These are phyloP conservation scores for Mesaphorura yosii DNA, from an alignment of 1,140 invertebrate genomes.

Conservation along the genomic window DNA sequence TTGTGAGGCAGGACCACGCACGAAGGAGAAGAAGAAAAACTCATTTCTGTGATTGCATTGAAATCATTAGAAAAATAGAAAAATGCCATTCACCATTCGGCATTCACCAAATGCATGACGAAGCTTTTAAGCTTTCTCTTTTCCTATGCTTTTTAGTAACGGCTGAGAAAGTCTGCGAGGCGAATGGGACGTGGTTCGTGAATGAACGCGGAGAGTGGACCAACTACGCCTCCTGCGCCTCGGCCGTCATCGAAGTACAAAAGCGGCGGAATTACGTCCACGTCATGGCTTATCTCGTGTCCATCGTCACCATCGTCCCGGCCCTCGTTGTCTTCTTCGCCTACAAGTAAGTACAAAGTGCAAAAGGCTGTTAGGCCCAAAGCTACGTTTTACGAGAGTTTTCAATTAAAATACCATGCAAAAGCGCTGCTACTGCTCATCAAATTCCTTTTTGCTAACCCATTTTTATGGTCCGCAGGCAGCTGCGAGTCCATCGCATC, in stretches of 20 bases:
- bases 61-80: too few relatives aligned
- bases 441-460: background rate
- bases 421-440: too few relatives aligned
- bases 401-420: background rate
- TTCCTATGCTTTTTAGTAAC: slow-evolving; percentile 31
- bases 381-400: background rate
- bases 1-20: too few relatives aligned
- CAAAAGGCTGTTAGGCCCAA: background rate
- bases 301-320: slow-evolving; percentile 37
- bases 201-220: slow-evolving; percentile 35
- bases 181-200: slow-evolving; percentile 34
- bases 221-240: slow-evolving; percentile 36
- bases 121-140: too few relatives aligned
- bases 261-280: slow-evolving; percentile 32
- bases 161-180: slow-evolving; percentile 34
- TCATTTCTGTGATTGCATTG: too few relatives aligned
- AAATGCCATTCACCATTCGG: too few relatives aligned
- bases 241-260: slow-evolving; percentile 28
- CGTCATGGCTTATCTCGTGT: slow-evolving; percentile 37
- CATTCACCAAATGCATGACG: too few relatives aligned
- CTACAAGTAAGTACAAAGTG: slow-evolving; percentile 37
- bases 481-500: slow-evolving; percentile 39
- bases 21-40: too few relatives aligned
- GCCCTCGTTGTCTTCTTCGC: slow-evolving; percentile 39
- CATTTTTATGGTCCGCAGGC: slow-evolving; percentile 33